Evolutionary conservation across 1,140 invertebrate genomes (phyloP), one percentile per base, ranked within the genome.

Genomic region (Vollenhovia emeryi): DNA sequence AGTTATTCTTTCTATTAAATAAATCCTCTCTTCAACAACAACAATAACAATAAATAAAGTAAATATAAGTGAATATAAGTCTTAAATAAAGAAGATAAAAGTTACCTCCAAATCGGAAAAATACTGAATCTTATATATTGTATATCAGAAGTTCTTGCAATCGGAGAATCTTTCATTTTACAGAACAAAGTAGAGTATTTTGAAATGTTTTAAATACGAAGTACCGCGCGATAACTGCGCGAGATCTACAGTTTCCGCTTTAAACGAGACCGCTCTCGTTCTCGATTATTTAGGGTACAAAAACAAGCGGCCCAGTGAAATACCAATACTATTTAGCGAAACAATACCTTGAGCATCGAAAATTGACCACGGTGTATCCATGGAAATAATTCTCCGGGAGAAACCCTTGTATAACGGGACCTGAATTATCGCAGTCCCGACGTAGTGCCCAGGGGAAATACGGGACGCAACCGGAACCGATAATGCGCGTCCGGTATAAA

Each of bases 401-500:
- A 73, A n/a, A 71, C 40, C 60, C 45, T 73, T 55, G 69, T 75
- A 66, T 43, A 48, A 73, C 40, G 15, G 45, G n/a, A 64, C 50
- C 83, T 88, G 87, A 93, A 90, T 93, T 93, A 93, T 93, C 88
- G 85, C 71, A 83, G 86, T 88, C 86, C 78, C 86, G 88, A 91
- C 83, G 87, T 90, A 87, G 86, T 86, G 85, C 92, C 75, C 88
- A 15, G 52, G 91, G 91, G 92, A 93, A 94, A 93, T 93, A 92
- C 89, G 87, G 88, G 89, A 91, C 89, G 87, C 89, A 90, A 90
- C 87, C 90, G 85, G 80, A 91, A 89, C 90, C 90, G 92, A 93
- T 93, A 93, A 92, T 92, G 86, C 75, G 76, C 87, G 21, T 68
- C 52, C 24, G 55, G 52, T 91, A 89, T 90, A 89, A 92, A 92